Evolutionary conservation across 2,888 invertebrate genomes (phyloP).

Genomic region (Drosophila picticornis): DNA sequence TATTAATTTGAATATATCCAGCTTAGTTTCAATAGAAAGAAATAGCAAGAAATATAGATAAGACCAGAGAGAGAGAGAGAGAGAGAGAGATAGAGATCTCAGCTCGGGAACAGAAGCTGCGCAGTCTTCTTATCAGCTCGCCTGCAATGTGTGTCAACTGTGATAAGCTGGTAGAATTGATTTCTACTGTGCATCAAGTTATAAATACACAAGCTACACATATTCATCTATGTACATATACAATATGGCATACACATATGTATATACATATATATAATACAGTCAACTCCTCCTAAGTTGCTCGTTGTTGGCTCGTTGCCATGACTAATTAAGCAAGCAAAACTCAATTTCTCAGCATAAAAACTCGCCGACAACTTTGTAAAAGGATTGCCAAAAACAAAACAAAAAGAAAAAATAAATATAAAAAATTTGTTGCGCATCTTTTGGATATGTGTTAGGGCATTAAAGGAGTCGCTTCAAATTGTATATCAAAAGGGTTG

Average conservation of each 20-base stretch:
- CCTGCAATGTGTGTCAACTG: conserved; percentile 67
- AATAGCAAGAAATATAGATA: background rate
- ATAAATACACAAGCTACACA: conserved; percentile 1
- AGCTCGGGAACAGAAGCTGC: conserved; percentile 40
- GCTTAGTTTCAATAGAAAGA: background rate
- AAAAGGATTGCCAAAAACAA: conserved; percentile 64
- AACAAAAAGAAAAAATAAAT: background rate
- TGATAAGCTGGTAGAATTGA: conserved; percentile 54
- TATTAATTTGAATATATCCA: conserved; percentile 7
- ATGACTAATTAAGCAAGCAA: conserved; percentile 73
- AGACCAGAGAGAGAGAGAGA: background rate
- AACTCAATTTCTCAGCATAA: conserved; percentile 72
- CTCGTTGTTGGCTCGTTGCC: conserved; percentile 41
- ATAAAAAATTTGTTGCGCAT: conserved; percentile 41
- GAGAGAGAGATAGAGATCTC: background rate
- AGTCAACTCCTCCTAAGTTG: conserved; percentile 17
- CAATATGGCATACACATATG: conserved; percentile 4
- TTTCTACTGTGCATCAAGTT: background rate
- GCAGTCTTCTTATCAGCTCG: conserved; percentile 40
- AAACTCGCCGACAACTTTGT: conserved; percentile 76
- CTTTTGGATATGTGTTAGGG: conserved; percentile 24
- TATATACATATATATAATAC: background rate
- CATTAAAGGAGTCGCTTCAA: background rate
- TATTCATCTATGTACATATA: background rate
- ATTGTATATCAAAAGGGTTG: background rate